Base-by-base conservation (phyloP, 2,113 vertebrate species). In the Willisornis vidua region DNA sequence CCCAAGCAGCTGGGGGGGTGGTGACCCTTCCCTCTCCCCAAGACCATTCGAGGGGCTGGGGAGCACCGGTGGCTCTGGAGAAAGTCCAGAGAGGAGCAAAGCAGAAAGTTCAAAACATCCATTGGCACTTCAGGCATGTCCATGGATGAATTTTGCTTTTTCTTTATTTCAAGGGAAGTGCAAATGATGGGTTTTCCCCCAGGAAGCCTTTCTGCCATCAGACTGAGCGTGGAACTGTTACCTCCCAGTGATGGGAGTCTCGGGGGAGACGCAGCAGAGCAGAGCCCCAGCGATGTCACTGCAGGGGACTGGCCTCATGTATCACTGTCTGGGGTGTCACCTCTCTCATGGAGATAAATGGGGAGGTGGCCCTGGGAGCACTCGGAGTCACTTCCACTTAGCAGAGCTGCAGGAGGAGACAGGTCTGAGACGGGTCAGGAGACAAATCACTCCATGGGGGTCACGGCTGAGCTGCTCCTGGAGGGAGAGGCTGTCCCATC, bases 261-360 rank as follows among this genome's bases (percentile, higher is more conserved):
- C 18, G 2, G 3, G 57, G 77, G 89, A 57, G 48, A 74, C 54
- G 88, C 95, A 84, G 90, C 58, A 26, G 82, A 89, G 97, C 96
- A 62, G 95, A 96, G 88, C 83, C 3, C 37, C 9, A 1, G 43
- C 9, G 11, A 11, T 76, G 95, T 95, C 80, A 75, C 12, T 1
- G 20, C 12, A 55, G 17, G 86, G 55, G 55, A 35, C 94, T 31
- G 4, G 73, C 23, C 95, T 93, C 95, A 97, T 96, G 95, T 89
- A 97, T 97, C 97, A 96, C 89, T 54, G 73, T 94, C 95, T 2
- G 3, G 8, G 33, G 15, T 96, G 97, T 93, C 96, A 92, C 54
- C 0, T 1, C n/a, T 12, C 91, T 97, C 93, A 97, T 97, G 90
- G 97, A 97, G 97, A 97, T 93, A 97, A 97, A 97, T 97, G 97